Conservation (phyloP, 2,888 invertebrate species). For the Eristalis intricaria region DNA sequence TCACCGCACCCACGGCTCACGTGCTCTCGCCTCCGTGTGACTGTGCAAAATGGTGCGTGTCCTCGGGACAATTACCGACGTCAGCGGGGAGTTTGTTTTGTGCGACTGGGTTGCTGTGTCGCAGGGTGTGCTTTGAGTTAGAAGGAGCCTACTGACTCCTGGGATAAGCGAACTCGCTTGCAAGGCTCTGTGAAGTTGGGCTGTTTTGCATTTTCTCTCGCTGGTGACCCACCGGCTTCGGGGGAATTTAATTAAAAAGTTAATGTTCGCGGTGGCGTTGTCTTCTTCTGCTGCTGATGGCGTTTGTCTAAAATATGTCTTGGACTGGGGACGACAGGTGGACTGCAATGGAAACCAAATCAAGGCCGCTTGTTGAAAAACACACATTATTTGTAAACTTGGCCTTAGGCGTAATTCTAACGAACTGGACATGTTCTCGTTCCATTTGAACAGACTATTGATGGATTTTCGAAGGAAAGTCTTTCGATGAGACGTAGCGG, state of each 20-base stretch:
- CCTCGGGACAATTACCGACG: slow-evolving; percentile 41
- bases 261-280: not conserved
- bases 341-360: not conserved
- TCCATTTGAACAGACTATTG: not conserved
- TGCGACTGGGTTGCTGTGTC: not conserved
- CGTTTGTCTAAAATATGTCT: not conserved
- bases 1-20: not conserved
- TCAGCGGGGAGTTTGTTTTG: slow-evolving; percentile 41
- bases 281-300: not conserved
- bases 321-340: not conserved
- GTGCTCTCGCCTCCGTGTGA: not conserved
- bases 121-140: not conserved
- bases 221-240: slow-evolving; percentile 16
- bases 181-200: slow-evolving; percentile 5
- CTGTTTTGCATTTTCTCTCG: slow-evolving; percentile 22
- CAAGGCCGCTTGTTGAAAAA: not conserved
- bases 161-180: not conserved
- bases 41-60: not conserved
- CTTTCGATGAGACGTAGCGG: not conserved
- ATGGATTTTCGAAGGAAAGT: not conserved
- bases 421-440: not conserved
- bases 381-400: not conserved
- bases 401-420: not conserved
- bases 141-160: not conserved
- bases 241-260: slow-evolving; percentile 54